A percentile compares a stretch with the other conserved stretches of the same genome.
Conservation (phyloP, 2,113 vertebrate genomes). For the Brienomyrus brachyistius region DNA sequence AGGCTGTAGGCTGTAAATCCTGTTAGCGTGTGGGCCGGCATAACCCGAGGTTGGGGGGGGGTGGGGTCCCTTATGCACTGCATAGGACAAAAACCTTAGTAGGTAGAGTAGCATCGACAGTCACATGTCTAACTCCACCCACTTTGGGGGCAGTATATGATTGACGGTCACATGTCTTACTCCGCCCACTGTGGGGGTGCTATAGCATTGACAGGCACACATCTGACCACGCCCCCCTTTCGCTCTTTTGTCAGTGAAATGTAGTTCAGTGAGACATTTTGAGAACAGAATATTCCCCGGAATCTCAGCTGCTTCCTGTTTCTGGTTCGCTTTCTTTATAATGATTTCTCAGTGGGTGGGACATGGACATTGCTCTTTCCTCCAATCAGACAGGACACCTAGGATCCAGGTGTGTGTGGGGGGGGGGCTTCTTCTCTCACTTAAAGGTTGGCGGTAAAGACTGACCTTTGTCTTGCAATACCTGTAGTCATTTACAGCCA, state of each 20-base stretch:
- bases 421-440: background rate
- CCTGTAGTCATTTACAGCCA: background rate
- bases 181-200: background rate
- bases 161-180: background rate
- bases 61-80: background rate
- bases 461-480: background rate
- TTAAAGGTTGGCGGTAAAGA: background rate
- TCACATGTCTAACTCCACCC: background rate
- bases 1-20: background rate
- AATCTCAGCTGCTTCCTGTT: background rate
- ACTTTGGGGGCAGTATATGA: background rate
- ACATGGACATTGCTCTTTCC: background rate
- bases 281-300: background rate
- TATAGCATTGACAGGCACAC: background rate
- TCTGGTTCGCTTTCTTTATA: background rate
- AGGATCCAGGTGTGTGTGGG: background rate
- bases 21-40: background rate
- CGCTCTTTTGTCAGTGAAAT: background rate
- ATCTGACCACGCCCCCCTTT: background rate
- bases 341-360: background rate
- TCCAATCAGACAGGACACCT: background rate
- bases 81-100: background rate
- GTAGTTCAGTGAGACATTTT: background rate
- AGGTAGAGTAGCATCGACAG: background rate
- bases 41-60: background rate